Conservation (phyloP, 53 echinoderm and acorn worm species). For the Temnopleurus reevesii region DNA sequence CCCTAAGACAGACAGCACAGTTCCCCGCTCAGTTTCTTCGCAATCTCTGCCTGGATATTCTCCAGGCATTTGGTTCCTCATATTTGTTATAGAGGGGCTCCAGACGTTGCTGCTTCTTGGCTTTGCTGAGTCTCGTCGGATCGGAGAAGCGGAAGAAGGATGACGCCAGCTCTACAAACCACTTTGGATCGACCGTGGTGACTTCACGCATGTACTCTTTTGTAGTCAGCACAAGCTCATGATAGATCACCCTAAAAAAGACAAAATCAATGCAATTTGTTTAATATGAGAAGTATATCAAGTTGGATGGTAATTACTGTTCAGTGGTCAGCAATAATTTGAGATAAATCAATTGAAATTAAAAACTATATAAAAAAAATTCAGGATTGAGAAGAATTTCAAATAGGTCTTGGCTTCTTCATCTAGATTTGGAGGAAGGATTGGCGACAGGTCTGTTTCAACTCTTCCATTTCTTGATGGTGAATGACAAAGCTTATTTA, state of each 20-base stretch:
- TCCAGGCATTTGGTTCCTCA: slow-evolving; percentile 99
- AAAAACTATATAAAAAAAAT: too few relatives aligned
- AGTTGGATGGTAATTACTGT: too few relatives aligned
- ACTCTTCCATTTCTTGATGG: too few relatives aligned
- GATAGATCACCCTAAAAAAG: slow-evolving; percentile 90
- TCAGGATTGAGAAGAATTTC: too few relatives aligned
- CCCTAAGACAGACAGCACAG: too few relatives aligned
- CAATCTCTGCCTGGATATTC: slow-evolving; percentile 95
- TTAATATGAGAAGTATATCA: too few relatives aligned
- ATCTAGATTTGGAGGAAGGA: too few relatives aligned
- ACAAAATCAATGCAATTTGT: background rate
- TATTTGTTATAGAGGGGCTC: slow-evolving; percentile 99
- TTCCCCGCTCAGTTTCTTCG: slow-evolving; percentile 78
- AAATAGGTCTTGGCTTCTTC: too few relatives aligned
- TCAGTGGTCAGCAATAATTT: too few relatives aligned
- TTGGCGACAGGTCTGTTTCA: too few relatives aligned
- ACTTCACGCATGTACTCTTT: slow-evolving; percentile 99
- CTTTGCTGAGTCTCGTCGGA: slow-evolving; percentile 95
- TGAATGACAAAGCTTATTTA: too few relatives aligned
- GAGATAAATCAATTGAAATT: too few relatives aligned
- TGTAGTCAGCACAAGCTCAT: slow-evolving; percentile 97
- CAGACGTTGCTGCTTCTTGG: slow-evolving; percentile 98
- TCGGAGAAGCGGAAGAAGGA: slow-evolving; percentile 95
- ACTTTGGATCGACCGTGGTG: slow-evolving; percentile 93
- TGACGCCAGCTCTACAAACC: slow-evolving; percentile 91